Conservation (phyloP, 2,113 vertebrate genomes). For the Pterocles gutturalis region DNA sequence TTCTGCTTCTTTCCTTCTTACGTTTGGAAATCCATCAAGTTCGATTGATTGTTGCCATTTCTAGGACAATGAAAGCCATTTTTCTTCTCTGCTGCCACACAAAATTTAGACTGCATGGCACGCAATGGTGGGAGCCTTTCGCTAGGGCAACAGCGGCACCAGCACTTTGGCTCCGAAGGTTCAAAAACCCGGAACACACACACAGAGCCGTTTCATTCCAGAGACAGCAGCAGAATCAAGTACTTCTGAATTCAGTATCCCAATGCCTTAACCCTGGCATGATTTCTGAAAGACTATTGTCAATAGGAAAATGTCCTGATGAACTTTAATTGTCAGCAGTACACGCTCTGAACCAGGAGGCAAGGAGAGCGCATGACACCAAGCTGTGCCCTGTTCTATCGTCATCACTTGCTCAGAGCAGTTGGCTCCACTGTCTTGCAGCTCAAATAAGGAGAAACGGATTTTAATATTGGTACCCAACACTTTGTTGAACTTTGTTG, state of each 20-base stretch:
- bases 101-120: neutral
- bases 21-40: neutral
- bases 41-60: neutral
- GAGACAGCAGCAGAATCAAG: neutral
- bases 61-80: neutral
- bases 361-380: fast-evolving
- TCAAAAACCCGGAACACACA: neutral
- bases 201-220: fast-evolving
- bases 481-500: neutral
- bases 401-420: too few relatives aligned
- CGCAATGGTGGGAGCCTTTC: fast-evolving
- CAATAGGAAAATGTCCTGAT: neutral
- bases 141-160: neutral
- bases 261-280: neutral
- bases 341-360: neutral
- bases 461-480: neutral
- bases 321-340: neutral
- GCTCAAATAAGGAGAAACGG: neutral
- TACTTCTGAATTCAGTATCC: neutral
- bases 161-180: neutral
- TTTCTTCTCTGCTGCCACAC: neutral
- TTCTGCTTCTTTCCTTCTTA: neutral
- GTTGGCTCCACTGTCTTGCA: too few relatives aligned
- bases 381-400: neutral
- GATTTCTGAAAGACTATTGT: too few relatives aligned